Conservation (phyloP, 53 echinoderm and acorn worm genomes). For the Stichopus horrens region DNA sequence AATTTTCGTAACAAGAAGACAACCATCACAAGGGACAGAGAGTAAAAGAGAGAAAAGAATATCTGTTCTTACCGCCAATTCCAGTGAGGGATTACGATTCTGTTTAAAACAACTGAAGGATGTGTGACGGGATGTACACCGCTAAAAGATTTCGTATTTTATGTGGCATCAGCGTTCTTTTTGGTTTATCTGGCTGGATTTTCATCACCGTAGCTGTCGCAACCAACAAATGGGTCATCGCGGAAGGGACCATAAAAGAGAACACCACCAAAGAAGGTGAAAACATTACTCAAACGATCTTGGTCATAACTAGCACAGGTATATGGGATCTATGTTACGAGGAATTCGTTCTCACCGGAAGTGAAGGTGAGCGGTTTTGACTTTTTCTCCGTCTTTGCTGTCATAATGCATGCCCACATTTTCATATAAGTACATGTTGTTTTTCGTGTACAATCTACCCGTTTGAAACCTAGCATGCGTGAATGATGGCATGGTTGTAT, state of each 20-base stretch:
- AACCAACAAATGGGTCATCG: constrained; percentile 27
- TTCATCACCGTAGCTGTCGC: constrained; percentile 12
- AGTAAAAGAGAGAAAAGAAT: too few relatives aligned
- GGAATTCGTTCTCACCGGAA: neutral
- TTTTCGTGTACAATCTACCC: too few relatives aligned
- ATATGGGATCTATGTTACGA: constrained; percentile 33
- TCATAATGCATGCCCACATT: too few relatives aligned
- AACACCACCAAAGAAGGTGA: neutral
- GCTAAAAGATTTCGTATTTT: constrained; percentile 18
- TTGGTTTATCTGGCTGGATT: constrained; percentile 17
- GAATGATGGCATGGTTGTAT: too few relatives aligned
- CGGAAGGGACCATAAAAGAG: neutral
- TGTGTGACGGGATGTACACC: constrained; percentile 24
- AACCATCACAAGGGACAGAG: too few relatives aligned
- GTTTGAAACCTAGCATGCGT: too few relatives aligned
- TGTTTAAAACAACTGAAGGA: neutral
- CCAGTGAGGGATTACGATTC: too few relatives aligned
- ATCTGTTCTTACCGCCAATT: too few relatives aligned
- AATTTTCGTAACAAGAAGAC: too few relatives aligned
- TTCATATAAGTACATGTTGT: too few relatives aligned
- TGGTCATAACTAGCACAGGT: neutral
- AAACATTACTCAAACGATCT: neutral
- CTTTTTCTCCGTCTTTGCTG: neutral
- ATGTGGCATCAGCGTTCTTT: constrained; percentile 30
- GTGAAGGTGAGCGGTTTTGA: neutral